Evolutionary conservation across 2,888 invertebrate species (phyloP), one percentile per base, ranked within the genome.

Genomic region (Cantharis lateralis): DNA sequence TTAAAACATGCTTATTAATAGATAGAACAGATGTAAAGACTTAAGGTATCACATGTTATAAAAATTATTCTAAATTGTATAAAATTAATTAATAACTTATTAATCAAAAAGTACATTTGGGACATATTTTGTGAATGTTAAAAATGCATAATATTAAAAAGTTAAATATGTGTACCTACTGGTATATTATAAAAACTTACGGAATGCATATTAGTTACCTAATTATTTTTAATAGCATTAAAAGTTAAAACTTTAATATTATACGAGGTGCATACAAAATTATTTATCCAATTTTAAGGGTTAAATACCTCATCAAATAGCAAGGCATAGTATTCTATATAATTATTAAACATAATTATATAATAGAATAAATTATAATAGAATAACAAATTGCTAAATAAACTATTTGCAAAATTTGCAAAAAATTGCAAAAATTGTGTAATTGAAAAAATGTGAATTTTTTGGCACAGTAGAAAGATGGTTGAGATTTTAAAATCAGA

Each of bases 1-100:
- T 66, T 66, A 66, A 66, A 66, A 66, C 64, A 20, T 66, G 64
- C 64, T 66, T 66, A 66, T 66, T 66, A 66, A 20, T 66, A 66
- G 64, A 66, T 20, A 66, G 64, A 66, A 66, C 64, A 66, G 64
- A 66, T 66, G 20, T 66, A 66, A 66, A 66, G 64, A 66, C 48
- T 48, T 48, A 48, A n/a, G 48, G 64, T 66, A 15, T 66, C 64
- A 66, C 64, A 66, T 66, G 64, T 66, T 66, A 66, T 66, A 66
- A 66, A 66, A 20, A 63, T 20, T 66, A 66, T 66, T 20, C 24
- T 66, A 66, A 66, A 66, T 66, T 66, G 24, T 20, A 66, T 20
- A 66, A 20, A 20, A 66, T 20, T 66, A 20, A 66, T 20, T 66
- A 66, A 66, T 66, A 24, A 66, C 20, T 66, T 66, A 24, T 66